Evolutionary conservation across 2,113 vertebrate species (phyloP).

Genomic region (Crocuta crocuta): DNA sequence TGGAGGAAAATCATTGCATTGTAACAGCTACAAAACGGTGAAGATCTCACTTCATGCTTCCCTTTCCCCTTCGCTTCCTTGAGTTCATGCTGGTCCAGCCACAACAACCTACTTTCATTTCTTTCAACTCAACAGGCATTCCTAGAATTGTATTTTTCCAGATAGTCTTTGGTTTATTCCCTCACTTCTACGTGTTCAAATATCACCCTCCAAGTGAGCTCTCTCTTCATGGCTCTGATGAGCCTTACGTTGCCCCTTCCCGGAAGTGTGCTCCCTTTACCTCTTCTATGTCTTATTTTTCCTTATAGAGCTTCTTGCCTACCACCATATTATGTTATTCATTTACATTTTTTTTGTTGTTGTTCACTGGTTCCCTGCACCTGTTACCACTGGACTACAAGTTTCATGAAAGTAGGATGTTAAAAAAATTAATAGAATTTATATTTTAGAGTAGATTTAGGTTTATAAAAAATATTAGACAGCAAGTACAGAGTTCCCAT

Average conservation of each 20-base stretch:
- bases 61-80: background rate
- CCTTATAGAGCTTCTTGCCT: background rate
- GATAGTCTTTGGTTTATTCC: background rate
- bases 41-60: background rate
- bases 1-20: background rate
- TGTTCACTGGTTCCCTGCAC: background rate
- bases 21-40: background rate
- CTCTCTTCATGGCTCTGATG: background rate
- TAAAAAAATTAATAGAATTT: background rate
- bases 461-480: background rate
- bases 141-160: background rate
- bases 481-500: background rate
- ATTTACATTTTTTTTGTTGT: background rate
- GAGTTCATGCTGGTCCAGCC: background rate
- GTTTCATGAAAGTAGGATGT: background rate
- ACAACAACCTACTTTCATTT: background rate
- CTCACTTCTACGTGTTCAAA: background rate
- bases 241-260: background rate
- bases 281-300: background rate
- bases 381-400: background rate
- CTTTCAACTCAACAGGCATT: background rate
- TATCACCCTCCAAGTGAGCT: background rate
- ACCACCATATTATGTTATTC: background rate
- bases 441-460: background rate
- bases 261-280: background rate